Base-by-base conservation (phyloP, 2,888 invertebrate genomes). In the Drepana falcataria region DNA sequence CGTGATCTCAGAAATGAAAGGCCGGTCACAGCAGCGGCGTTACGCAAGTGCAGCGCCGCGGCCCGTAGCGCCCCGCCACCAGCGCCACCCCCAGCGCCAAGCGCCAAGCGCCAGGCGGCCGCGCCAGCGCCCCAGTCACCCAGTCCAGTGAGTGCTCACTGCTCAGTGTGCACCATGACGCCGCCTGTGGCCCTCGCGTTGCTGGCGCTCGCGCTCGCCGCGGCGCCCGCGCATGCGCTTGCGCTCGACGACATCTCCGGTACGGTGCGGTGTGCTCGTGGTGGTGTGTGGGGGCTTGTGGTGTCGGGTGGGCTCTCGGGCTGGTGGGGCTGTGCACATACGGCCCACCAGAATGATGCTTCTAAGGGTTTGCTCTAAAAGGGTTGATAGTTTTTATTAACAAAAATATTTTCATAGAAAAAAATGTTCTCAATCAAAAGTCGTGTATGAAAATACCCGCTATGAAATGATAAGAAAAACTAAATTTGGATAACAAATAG, bases 121-220 rank as follows among this genome's bases (percentile, higher is more conserved):
- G 49, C 47, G 21, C 21, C 51, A 35, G 47, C 57, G 51, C 3
- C 3, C 49, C 41, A 48, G n/a, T 37, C 3, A 47, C n/a, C 54
- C n/a, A 49, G 21, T 52, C 53, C 33, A 48, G 49, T 51, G 47
- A 53, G 49, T 9, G 35, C 44, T 35, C 61, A 53, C 48, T 9
- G 35, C 44, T 35, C 61, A 63, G 69, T 61, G 55, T 49, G 53
- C 53, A 56, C 62, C 61, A 69, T 69, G 69, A 48, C 60, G 49
- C 56, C 68, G 60, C 9, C 44, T 1, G 44, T 44, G 44, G 44
- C 2, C 7, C 44, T 44, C 44, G 44, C 9, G 44, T 9, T 44
- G 44, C 2, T 44, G 44, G 44, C 40, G 40, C 40, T 44, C 9
- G 44, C 44, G 44, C 7, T 9, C 44, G 44, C 44, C 0, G 2